Conservation (phyloP, 1,140 invertebrate genomes). For the Brachionus calyciflorus region DNA sequence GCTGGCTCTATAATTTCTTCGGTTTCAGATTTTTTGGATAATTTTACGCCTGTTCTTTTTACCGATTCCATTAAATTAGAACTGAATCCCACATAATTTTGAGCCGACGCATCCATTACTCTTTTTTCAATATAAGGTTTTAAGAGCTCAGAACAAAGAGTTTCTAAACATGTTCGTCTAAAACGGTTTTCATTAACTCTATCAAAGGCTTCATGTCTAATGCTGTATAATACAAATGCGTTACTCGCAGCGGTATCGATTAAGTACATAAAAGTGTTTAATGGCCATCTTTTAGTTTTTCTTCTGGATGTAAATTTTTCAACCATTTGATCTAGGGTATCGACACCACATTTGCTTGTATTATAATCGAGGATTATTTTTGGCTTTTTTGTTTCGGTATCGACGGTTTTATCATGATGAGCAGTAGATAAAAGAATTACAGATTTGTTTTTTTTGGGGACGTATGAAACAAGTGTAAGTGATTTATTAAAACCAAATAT, state of each 20-base stretch:
- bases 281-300: conserved; percentile 49
- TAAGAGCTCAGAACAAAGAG: too few species aligned
- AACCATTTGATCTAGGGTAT: conserved; percentile 48
- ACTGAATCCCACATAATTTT: too few species aligned
- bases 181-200: neutral
- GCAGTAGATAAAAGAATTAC: conserved; percentile 44
- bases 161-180: neutral
- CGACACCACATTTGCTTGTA: conserved; percentile 47
- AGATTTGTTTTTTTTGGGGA: conserved; percentile 49
- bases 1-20: too few species aligned
- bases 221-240: neutral
- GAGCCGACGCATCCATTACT: too few species aligned
- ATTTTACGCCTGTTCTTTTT: too few species aligned
- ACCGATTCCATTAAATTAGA: too few species aligned
- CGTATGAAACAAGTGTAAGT: conserved; percentile 49
- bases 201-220: neutral
- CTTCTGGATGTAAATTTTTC: conserved; percentile 48
- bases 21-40: neutral
- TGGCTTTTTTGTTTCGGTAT: conserved; percentile 44
- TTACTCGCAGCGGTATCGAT: conserved; percentile 48
- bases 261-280: conserved; percentile 50
- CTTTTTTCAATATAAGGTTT: too few species aligned
- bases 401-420: conserved; percentile 22
- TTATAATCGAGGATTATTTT: conserved; percentile 48
- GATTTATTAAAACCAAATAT: conserved; percentile 33